Base-by-base conservation (phyloP, 1,140 invertebrate species). In the Harpegnathos saltator region DNA sequence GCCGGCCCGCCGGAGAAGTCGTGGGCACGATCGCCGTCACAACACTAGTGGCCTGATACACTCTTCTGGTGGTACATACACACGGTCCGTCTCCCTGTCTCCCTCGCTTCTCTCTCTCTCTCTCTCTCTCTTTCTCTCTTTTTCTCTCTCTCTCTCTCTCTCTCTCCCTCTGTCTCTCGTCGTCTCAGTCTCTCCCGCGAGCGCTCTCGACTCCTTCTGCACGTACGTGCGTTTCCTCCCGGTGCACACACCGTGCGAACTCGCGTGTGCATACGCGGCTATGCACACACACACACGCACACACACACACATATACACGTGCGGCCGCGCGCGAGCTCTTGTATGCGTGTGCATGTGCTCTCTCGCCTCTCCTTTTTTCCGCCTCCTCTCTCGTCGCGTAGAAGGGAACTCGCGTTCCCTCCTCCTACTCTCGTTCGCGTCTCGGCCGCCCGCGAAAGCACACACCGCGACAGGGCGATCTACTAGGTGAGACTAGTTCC, bases 1-100 rank as follows among this genome's bases (percentile, higher is more conserved):
- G 52, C 61, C 65, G 78, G 62, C 33, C 50, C 78, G 82, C 59
- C 69, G 66, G 81, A 83, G 84, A 86, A 89, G 85, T 91, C 89
- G 89, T 90, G 90, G 90, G 83, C 87, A 90, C 90, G 87, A 89
- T 93, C 84, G 91, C 91, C 90, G 91, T 92, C 91, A 91, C 91
- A 92, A 93, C 90, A 93, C 92, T 93, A 91, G 91, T 89, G 89
- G 91, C 88, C 86, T 59, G 85, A 59, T 88, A 87, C 85, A 83
- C 89, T 89, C 85, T 88, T 89, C 87, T 85, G 80, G 77, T 83
- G 80, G 72, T 82, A 82, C 74, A 87, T 83, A 90, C 72, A 78
- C 83, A 75, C 81, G 77, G 56, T 78, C 80, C 83, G 80, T 75
- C 84, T 88, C 85, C 63, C 85, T 78, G 74, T 84, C 84, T 87